These are phyloP conservation scores for Crax fasciolata DNA, from an alignment of 2,797 vertebrate species.

Conservation along the genomic window DNA sequence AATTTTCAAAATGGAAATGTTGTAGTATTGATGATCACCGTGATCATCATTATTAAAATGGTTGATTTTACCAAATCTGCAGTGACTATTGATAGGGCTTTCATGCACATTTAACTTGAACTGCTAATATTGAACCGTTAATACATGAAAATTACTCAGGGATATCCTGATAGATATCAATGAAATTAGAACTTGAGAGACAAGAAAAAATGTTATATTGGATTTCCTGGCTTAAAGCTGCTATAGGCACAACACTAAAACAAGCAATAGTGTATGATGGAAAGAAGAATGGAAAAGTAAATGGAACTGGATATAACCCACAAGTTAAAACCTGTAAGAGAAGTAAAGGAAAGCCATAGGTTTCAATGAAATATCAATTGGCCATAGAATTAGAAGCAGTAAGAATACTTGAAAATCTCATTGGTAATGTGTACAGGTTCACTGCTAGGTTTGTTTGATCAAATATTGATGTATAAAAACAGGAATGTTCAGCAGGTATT, in stretches of 20 bases:
- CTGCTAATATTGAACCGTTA: background rate
- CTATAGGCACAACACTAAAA: background rate
- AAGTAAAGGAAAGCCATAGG: background rate
- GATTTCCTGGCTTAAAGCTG: background rate
- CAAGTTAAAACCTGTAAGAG: background rate
- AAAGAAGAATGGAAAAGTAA: conserved; percentile 18
- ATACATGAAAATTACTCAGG: background rate
- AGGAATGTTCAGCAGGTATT: conserved; percentile 27
- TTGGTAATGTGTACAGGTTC: background rate
- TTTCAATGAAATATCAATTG: conserved; percentile 14
- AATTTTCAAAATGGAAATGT: background rate
- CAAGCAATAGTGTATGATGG: background rate
- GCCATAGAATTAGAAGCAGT: background rate
- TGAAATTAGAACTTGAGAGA: background rate
- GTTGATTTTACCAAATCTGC: background rate
- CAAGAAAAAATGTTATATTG: background rate
- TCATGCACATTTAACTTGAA: background rate
- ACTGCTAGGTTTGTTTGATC: conserved; percentile 13
- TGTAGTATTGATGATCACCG: background rate
- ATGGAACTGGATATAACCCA: background rate
- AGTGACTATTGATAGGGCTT: background rate
- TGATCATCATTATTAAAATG: background rate
- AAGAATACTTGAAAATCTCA: conserved; percentile 1
- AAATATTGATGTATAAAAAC: background rate
- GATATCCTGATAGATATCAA: background rate